Evolutionary conservation across 1,140 invertebrate species (phyloP).

Genomic region (Philopotamus ludificatus): DNA sequence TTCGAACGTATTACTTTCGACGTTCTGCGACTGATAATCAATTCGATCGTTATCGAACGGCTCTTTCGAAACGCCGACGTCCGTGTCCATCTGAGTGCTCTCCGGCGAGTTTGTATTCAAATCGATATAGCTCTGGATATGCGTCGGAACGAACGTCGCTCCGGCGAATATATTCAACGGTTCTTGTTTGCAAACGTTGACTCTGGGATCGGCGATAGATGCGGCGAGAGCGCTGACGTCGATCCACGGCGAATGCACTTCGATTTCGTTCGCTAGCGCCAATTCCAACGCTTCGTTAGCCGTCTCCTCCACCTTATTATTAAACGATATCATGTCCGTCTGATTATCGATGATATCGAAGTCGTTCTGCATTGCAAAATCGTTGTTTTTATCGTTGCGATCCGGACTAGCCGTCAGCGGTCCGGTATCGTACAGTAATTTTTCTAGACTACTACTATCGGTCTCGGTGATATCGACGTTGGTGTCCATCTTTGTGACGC

Average conservation of each 20-base stretch:
- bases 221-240: conserved; percentile 65
- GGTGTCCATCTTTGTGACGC: conserved; percentile 25
- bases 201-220: conserved; percentile 54
- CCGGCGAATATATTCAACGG: conserved; percentile 55
- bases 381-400: conserved; percentile 17
- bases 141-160: conserved; percentile 66
- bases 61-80: not conserved
- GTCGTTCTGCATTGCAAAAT: conserved; percentile 16
- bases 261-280: conserved; percentile 71
- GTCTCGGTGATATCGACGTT: conserved; percentile 8
- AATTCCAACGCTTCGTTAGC: conserved; percentile 63
- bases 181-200: conserved; percentile 57
- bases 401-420: not conserved
- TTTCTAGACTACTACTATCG: conserved; percentile 10
- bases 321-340: conserved; percentile 12
- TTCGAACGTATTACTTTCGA: conserved; percentile 46
- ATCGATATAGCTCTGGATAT: conserved; percentile 69
- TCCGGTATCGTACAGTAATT: conserved; percentile 6
- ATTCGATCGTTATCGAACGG: not conserved
- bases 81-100: conserved; percentile 30
- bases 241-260: conserved; percentile 69
- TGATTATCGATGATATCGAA: conserved; percentile 22
- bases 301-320: conserved; percentile 39
- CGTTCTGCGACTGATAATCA: conserved; percentile 11
- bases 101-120: conserved; percentile 44